phyloP scores from a whole-genome alignment of 2,113 vertebrate species.

The Quiscalus mexicanus region DNA sequence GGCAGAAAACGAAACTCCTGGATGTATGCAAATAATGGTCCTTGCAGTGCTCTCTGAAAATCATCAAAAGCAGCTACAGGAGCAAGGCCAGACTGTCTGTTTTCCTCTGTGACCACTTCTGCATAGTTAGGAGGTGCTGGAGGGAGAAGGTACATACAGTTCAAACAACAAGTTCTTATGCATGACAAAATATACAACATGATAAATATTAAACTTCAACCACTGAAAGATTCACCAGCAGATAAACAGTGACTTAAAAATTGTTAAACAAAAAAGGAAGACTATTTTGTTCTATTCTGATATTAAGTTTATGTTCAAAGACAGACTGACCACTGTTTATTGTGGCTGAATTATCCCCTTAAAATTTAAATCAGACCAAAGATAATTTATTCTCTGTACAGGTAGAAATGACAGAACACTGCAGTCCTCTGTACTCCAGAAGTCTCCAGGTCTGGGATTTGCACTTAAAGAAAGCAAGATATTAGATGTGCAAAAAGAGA shows the following conservation, averaged over 20 bases:
- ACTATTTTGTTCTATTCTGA: background rate
- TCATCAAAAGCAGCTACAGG: conserved; percentile 81
- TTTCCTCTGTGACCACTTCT: conserved; percentile 91
- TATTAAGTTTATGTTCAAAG: background rate
- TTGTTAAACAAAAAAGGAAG: background rate
- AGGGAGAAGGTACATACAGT: conserved; percentile 69
- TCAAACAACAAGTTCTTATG: conserved; percentile 74
- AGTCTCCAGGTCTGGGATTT: background rate
- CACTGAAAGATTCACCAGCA: background rate
- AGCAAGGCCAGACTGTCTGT: conserved; percentile 82
- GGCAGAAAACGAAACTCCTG: conserved; percentile 96
- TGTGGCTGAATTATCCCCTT: background rate
- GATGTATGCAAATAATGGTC: conserved; percentile 92
- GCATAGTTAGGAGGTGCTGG: conserved; percentile 94
- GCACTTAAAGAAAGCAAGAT: background rate
- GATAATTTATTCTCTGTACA: background rate
- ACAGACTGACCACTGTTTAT: background rate
- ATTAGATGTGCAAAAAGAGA: background rate
- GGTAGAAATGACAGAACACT: background rate
- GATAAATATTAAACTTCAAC: conserved; percentile 57
- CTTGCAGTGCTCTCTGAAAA: conserved; percentile 81
- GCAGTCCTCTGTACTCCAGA: background rate
- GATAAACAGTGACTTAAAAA: background rate
- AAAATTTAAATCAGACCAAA: background rate
- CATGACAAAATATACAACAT: conserved; percentile 75